Evolutionary conservation across 1,140 invertebrate species (phyloP), one percentile per base, ranked within the genome.

Genomic region (Drosophila varians): DNA sequence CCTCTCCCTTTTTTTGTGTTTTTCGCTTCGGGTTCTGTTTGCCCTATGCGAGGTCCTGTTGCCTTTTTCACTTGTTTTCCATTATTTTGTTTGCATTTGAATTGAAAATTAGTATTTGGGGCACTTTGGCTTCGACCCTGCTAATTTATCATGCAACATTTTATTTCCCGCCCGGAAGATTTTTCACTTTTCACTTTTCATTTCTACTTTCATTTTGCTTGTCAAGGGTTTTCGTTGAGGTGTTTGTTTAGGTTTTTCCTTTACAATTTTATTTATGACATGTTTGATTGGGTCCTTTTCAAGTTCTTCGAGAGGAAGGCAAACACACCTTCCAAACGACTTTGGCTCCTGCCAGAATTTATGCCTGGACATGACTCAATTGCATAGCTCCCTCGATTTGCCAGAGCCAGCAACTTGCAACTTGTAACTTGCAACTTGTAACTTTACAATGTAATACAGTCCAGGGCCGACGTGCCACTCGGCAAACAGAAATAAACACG

Each of bases 81-180:
- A 80, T 86, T 86, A 87, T 86, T 86, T 87, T 86, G 80, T 86
- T 86, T 82, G 82, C 80, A 86, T 86, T 86, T 86, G 80, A 86
- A 86, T 86, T 86, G 80, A 86, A 86, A 86, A 86, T 86, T 86
- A 86, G 80, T 86, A 87, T 87, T 83, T 54, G 38, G 77, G 69
- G 79, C 77, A 83, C 73, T 83, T 73, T 77, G 73, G 43, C 72
- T 56, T 60, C 42, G 66, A 61, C 48, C 61, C 53, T 54, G 76
- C 80, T 84, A 87, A 86, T 82, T 86, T 80, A 77, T 77, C 77
- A 87, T 87, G 77, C 80, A 87, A 57, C 66, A 36, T 82, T 71
- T 46, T 31, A 55, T 40, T 61, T 46, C 25, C 18, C 18, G 52
- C 42, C 49, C 60, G 14, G 34, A 58, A 23, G 14, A 45, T 38